A percentile compares a stretch with the other conserved stretches of the same genome.
These are phyloP conservation scores for Alloscopus bannaensis DNA, from an alignment of 2,888 invertebrate species.

Conservation along the genomic window DNA sequence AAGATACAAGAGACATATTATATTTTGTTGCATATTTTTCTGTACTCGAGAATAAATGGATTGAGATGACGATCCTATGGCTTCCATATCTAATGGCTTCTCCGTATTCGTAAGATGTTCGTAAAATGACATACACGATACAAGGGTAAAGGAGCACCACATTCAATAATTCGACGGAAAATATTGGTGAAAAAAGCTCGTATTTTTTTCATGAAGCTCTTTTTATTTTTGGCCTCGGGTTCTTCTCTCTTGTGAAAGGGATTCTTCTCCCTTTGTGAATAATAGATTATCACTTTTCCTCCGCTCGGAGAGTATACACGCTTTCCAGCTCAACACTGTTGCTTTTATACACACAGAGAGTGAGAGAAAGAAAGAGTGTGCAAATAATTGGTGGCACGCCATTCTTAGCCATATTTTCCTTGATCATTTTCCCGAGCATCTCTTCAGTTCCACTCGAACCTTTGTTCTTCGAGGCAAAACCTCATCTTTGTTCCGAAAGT, in stretches of 20 bases:
- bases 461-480: slow-evolving; percentile 22
- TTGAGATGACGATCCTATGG: slow-evolving; percentile 39
- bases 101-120: background rate
- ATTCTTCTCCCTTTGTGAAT: slow-evolving; percentile 3
- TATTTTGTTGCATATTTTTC: too few species aligned
- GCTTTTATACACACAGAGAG: too few species aligned
- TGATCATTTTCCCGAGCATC: too few species aligned
- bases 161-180: slow-evolving; percentile 51
- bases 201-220: slow-evolving; percentile 10
- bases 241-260: slow-evolving; percentile 7
- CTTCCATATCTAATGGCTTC: slow-evolving; percentile 32
- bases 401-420: too few species aligned
- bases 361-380: too few species aligned
- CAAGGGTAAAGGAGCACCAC: slow-evolving; percentile 1
- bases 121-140: background rate
- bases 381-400: too few species aligned
- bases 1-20: slow-evolving; percentile 46
- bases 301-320: background rate
- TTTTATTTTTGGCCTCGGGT: slow-evolving; percentile 19
- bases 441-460: slow-evolving; percentile 29
- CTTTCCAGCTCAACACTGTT: background rate
- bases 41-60: slow-evolving; percentile 52
- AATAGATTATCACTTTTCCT: slow-evolving; percentile 8
- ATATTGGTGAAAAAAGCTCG: slow-evolving; percentile 21
- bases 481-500: background rate